phyloP scores from a whole-genome alignment of 2,797 vertebrate genomes.

The Molossus alvarezi region DNA sequence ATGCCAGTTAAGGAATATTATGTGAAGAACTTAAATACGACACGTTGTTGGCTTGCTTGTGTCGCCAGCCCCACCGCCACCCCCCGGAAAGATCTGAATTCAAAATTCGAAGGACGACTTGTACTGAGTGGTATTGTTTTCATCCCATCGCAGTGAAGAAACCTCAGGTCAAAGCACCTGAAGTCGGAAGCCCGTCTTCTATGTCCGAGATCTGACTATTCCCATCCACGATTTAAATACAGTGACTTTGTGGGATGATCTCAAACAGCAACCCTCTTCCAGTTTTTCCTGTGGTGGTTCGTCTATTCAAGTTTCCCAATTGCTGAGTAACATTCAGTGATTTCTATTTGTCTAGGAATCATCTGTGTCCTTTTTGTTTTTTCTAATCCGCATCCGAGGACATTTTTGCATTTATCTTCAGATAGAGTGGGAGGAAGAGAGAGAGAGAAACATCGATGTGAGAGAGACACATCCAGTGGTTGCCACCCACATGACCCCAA shows the following conservation, averaged over 20 bases:
- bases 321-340: not conserved
- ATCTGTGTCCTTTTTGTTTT: not conserved
- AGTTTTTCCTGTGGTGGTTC: not conserved
- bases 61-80: too few relatives aligned
- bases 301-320: not conserved
- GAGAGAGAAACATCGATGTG: too few relatives aligned
- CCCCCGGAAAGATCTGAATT: too few relatives aligned
- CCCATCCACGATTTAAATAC: not conserved
- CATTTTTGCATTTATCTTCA: too few relatives aligned
- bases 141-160: not conserved
- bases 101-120: too few relatives aligned
- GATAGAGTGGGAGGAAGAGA: too few relatives aligned
- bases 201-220: not conserved
- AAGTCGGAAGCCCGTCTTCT: not conserved
- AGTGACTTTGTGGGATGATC: not conserved
- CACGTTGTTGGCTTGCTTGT: not conserved
- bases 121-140: not conserved
- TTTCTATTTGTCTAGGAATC: conserved; percentile 22
- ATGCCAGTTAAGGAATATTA: not conserved
- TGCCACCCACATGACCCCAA: too few relatives aligned
- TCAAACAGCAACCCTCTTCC: not conserved
- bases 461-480: too few relatives aligned
- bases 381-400: too few relatives aligned
- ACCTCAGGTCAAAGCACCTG: not conserved
- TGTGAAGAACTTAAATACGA: not conserved